Evolutionary conservation across 2,113 vertebrate species (phyloP).

Genomic region (Gallinago undulata): DNA sequence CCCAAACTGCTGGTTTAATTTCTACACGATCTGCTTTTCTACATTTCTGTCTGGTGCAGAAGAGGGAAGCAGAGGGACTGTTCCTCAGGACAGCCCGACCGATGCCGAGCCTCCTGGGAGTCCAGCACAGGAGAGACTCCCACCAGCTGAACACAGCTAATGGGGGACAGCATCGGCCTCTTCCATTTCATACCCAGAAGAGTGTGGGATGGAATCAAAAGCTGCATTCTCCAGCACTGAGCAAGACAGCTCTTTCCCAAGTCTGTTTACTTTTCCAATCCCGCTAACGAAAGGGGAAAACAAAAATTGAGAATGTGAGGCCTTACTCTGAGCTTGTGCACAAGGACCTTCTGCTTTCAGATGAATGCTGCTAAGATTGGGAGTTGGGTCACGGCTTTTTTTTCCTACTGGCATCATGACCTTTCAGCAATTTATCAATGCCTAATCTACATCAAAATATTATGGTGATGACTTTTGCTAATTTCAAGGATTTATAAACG

Average conservation of each 20-base stretch:
- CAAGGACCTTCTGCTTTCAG: not conserved
- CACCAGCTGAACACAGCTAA: not conserved
- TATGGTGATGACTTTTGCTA: not conserved
- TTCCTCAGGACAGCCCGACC: not conserved
- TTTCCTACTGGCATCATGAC: not conserved
- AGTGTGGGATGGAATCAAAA: not conserved
- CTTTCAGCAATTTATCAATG: not conserved
- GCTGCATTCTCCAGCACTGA: not conserved
- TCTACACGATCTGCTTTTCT: not conserved
- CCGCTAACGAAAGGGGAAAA: not conserved
- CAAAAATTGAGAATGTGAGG: not conserved
- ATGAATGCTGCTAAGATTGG: not conserved
- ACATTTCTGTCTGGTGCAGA: not conserved
- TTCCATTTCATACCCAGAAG: not conserved
- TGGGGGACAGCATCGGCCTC: not conserved
- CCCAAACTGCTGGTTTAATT: not conserved
- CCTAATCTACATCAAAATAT: not conserved
- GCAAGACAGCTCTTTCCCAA: not conserved
- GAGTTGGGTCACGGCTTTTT: not conserved
- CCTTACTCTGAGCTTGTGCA: too few relatives aligned
- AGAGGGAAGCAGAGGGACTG: not conserved
- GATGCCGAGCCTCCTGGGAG: not conserved
- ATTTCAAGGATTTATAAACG: conserved; percentile 23
- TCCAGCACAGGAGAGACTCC: not conserved
- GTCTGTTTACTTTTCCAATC: not conserved